Evolutionary conservation across 2,888 invertebrate species (phyloP).

Genomic region (Cancer borealis): DNA sequence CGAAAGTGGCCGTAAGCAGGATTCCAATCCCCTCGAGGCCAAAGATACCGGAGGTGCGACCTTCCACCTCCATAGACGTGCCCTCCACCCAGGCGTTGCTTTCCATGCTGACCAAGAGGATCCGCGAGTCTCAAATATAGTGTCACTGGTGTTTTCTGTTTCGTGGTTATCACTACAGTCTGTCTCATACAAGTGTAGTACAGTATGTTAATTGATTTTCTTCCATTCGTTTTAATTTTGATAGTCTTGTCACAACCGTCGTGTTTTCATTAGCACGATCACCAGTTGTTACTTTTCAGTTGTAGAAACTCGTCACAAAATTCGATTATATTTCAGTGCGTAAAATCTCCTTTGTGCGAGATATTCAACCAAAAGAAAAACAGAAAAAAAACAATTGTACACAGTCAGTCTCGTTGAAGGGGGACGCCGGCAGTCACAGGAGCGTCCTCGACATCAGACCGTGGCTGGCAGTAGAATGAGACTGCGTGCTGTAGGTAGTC

Average conservation of each 20-base stretch:
- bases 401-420: too few relatives aligned
- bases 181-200: background rate
- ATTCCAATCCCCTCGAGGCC: constrained; percentile 45
- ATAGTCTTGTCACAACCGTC: background rate
- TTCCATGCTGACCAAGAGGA: background rate
- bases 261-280: background rate
- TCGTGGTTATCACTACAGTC: background rate
- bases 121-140: background rate
- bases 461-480: background rate
- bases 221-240: background rate
- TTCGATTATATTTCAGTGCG: background rate
- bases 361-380: background rate
- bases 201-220: background rate
- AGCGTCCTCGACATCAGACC: background rate
- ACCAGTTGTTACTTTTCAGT: too few relatives aligned
- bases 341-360: background rate
- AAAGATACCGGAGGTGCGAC: background rate
- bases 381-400: too few relatives aligned
- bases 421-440: background rate
- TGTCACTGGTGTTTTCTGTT: background rate
- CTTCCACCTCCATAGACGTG: background rate
- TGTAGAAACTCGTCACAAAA: too few relatives aligned
- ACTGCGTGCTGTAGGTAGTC: background rate
- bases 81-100: background rate
- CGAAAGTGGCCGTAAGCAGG: constrained; percentile 10